Conservation (phyloP, 2,113 vertebrate genomes). For the Dipodomys ordii region DNA sequence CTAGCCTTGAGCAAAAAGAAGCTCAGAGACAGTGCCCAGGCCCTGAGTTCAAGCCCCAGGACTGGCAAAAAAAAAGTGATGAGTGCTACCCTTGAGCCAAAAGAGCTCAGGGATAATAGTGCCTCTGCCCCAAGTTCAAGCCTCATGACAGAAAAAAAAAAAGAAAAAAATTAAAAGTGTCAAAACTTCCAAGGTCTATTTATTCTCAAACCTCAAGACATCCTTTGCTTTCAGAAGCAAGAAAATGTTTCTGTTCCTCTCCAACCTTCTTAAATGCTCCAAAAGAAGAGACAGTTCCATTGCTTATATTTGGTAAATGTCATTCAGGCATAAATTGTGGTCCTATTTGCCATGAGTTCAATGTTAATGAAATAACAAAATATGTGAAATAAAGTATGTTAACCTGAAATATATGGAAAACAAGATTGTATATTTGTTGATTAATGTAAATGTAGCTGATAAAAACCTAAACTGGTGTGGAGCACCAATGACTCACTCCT, state of each 20-base stretch:
- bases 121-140: too few species aligned
- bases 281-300: slow-evolving; percentile 74
- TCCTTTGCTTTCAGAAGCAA: slow-evolving; percentile 59
- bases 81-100: too few species aligned
- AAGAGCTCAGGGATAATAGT: too few species aligned
- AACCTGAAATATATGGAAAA: slow-evolving; percentile 39
- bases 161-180: too few species aligned
- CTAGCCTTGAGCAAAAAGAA: too few species aligned
- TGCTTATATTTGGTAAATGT: slow-evolving; percentile 59
- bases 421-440: slow-evolving; percentile 34
- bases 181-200: not conserved
- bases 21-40: too few species aligned
- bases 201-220: not conserved
- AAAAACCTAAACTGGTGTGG: slow-evolving; percentile 43
- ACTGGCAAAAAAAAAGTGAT: too few species aligned
- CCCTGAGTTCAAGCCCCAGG: too few species aligned
- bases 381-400: slow-evolving; percentile 54
- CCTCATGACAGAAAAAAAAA: too few species aligned
- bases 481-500: slow-evolving; percentile 10
- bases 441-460: slow-evolving; percentile 35
- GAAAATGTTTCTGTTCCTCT: not conserved
- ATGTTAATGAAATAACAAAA: slow-evolving; percentile 55
- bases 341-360: not conserved
- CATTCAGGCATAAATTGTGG: slow-evolving; percentile 28
- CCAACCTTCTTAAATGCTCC: not conserved